Base-by-base conservation (phyloP, 1,140 invertebrate species). In the Chymomyza costata region DNA sequence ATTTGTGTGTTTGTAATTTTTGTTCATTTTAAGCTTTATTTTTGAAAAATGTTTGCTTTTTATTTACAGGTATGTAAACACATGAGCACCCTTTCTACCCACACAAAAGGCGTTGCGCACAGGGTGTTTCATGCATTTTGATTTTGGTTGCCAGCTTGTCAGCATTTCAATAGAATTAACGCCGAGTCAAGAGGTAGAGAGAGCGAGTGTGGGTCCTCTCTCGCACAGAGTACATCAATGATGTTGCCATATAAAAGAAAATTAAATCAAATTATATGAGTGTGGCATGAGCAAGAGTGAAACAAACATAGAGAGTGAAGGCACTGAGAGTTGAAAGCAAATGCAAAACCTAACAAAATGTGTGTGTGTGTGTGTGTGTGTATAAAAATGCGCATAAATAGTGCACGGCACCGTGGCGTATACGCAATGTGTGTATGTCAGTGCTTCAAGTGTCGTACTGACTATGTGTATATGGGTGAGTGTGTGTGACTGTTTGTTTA, bases 91-190 rank as follows among this genome's bases (percentile, higher is more conserved):
- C 45, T 59, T 25, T 14, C 13, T 38, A 53, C 19, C 34, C 40
- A 31, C 18, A 35, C 44, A n/a, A 37, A 21, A 35, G 8, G 35
- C 16, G 32, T 47, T 34, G 19, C n/a, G 51, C 46, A 73, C 47
- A 51, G 69, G 60, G 70, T 78, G 66, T 78, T 70, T 52, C 63
- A 66, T 71, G 62, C 71, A 67, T 78, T n/a, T n/a, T 71, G 58
- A 67, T 67, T 78, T 76, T 71, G 58, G 66, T 71, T 76, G 62
- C 67, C 48, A 78, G 71, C 71, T 67, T 78, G 73, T 71, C 71
- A 80, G 71, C 71, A 78, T 78, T 78, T 78, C 71, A 78, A 78
- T 78, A 80, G 71, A 80, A 78, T 78, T 78, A 78, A 71, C 73
- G 59, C 66, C 70, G 31, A 70, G 50, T 56, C 19, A 39, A 46